Percentiles rank a stretch among this genome's conserved stretches.
phyloP scores from a whole-genome alignment of 2,888 invertebrate species.

The Acleris sparsana region DNA sequence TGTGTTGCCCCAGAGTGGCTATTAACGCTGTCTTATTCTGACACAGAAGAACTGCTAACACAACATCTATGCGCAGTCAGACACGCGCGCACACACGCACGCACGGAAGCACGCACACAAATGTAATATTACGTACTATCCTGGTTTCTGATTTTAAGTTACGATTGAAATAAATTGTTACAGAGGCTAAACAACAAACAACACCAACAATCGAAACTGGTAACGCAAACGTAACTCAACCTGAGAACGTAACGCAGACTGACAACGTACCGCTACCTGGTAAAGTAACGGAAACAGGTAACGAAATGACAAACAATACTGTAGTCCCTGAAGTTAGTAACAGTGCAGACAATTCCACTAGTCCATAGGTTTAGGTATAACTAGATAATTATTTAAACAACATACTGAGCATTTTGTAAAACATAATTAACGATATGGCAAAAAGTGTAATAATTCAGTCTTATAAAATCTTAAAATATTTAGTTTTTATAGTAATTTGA shows the following conservation, averaged over 20 bases:
- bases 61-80: too few species aligned
- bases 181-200: conserved; percentile 6
- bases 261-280: neutral
- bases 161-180: neutral
- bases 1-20: too few species aligned
- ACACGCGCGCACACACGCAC: too few species aligned
- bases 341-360: neutral
- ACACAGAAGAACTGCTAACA: too few species aligned
- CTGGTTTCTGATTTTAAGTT: too few species aligned
- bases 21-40: too few species aligned
- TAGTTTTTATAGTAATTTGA: too few species aligned
- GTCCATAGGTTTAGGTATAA: neutral
- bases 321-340: neutral
- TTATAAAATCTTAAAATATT: too few species aligned
- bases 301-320: conserved; percentile 7
- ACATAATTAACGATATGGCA: neutral
- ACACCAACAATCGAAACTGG: neutral
- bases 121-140: too few species aligned
- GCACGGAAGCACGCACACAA: too few species aligned
- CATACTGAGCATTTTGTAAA: neutral
- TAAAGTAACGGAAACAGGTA: conserved; percentile 12
- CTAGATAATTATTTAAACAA: neutral
- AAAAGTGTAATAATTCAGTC: too few species aligned
- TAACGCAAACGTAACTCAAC: neutral
- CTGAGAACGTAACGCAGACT: conserved; percentile 1